Evolutionary conservation across 2,113 vertebrate genomes (phyloP), one percentile per base, ranked within the genome.

Genomic region (Origma solitaria): DNA sequence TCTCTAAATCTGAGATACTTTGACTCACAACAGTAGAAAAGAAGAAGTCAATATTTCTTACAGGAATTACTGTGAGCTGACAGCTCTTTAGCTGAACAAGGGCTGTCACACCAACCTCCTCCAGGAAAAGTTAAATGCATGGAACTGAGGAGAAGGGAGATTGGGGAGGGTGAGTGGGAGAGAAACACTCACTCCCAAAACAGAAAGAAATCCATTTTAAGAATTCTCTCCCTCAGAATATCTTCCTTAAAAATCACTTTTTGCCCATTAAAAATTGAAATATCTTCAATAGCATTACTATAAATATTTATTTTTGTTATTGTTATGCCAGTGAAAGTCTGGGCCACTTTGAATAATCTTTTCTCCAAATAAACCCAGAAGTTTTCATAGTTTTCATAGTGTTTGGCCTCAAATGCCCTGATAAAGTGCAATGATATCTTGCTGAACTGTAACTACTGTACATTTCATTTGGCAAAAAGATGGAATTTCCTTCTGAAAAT

Each of bases 231-330:
- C 15, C 6, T 64, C 25, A 57, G 40, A 61, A 81, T 64, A 56
- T 10, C 13, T 62, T 72, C 7, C n/a, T 44, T 70, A 38, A 56
- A 49, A 72, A 88, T 57, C 15, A 44, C 14, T 33, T n/a, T 19
- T 1, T 0, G 9, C 20, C 19, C 6, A 28, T 54, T 80, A 54
- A 65, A 91, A 94, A 38, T 6, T 0, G 2, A 25, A 53, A 3
- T 13, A 37, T 61, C 10, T 75, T 68, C 45, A 81, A n/a, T 37
- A 92, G 22, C 4, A 81, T 35, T 20, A 56, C 60, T 18, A 68
- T 24, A 2, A 38, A 17, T 27, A 54, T 64, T 64, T 57, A 51
- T n/a, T 62, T 84, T 56, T 54, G 6, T 38, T 76, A 69, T 9
- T n/a, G 40, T n/a, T 76, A 69, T 77, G 19, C 33, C 58, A 69